Percentiles rank a stretch among this genome's conserved stretches.
Conservation (phyloP, 2,113 vertebrate species). For the Grammomys dolichurus region DNA sequence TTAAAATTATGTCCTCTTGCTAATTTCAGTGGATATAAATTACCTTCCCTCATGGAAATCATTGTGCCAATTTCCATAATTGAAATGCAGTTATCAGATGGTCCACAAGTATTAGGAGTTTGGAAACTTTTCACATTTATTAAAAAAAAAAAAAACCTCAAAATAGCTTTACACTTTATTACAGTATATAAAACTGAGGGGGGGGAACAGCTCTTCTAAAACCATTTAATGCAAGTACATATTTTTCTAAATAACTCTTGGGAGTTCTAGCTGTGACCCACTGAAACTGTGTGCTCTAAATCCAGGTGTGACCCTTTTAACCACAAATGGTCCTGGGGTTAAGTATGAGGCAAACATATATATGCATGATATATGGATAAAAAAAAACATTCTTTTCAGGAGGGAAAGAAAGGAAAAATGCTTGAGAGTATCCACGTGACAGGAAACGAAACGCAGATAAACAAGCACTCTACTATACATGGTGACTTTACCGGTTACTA, state of each 20-base stretch:
- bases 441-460: background rate
- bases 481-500: constrained; percentile 17
- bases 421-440: background rate
- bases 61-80: background rate
- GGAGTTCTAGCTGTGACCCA: constrained; percentile 15
- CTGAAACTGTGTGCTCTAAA: background rate
- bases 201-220: constrained; percentile 42
- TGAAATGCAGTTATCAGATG: constrained; percentile 34
- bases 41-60: constrained; percentile 46
- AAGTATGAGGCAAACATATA: background rate
- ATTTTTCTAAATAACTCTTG: constrained; percentile 32
- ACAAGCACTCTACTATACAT: background rate
- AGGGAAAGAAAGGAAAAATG: background rate
- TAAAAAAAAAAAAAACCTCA: constrained; percentile 48
- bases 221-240: constrained; percentile 23
- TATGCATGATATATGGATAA: background rate
- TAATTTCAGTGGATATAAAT: constrained; percentile 46
- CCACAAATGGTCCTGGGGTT: background rate
- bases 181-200: constrained; percentile 13
- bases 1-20: constrained; percentile 51
- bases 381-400: constrained; percentile 18
- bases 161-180: constrained; percentile 54
- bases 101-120: constrained; percentile 25
- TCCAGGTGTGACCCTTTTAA: background rate
- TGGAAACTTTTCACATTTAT: constrained; percentile 35